These are phyloP conservation scores for Helicoverpa zea DNA, from an alignment of 1,140 invertebrate species.

Conservation along the genomic window DNA sequence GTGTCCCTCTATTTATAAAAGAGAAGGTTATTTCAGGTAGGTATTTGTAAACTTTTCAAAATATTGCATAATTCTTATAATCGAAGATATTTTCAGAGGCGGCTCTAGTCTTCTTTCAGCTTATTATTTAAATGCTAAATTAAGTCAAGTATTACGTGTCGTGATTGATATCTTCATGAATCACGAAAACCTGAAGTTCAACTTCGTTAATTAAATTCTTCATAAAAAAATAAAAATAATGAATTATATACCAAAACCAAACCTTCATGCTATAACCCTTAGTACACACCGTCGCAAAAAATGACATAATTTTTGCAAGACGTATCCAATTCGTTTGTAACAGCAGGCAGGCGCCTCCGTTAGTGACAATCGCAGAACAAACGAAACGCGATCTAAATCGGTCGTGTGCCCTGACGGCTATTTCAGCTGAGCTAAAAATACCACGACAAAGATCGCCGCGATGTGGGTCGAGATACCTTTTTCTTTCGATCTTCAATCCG, in stretches of 20 bases:
- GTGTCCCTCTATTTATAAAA: background rate
- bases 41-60: no score
- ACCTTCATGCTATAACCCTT: background rate
- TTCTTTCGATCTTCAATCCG: slow-evolving; percentile 50
- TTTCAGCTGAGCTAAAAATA: slow-evolving; percentile 75
- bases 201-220: no score
- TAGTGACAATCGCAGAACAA: slow-evolving; percentile 64
- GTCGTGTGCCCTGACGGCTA: slow-evolving; percentile 74
- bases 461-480: slow-evolving; percentile 77
- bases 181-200: no score
- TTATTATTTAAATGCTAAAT: no score
- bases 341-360: slow-evolving; percentile 42
- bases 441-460: slow-evolving; percentile 66
- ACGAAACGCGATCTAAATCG: slow-evolving; percentile 66
- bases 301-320: slow-evolving; percentile 21
- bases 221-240: no score
- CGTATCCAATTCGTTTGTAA: slow-evolving; percentile 24
- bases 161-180: no score
- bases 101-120: no score
- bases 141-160: no score
- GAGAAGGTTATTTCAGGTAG: background rate
- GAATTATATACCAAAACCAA: no score
- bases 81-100: no score
- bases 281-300: background rate
- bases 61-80: no score